Evolutionary conservation across 2,888 invertebrate species (phyloP), one percentile per base, ranked within the genome.

Genomic region (Acronicta psi): DNA sequence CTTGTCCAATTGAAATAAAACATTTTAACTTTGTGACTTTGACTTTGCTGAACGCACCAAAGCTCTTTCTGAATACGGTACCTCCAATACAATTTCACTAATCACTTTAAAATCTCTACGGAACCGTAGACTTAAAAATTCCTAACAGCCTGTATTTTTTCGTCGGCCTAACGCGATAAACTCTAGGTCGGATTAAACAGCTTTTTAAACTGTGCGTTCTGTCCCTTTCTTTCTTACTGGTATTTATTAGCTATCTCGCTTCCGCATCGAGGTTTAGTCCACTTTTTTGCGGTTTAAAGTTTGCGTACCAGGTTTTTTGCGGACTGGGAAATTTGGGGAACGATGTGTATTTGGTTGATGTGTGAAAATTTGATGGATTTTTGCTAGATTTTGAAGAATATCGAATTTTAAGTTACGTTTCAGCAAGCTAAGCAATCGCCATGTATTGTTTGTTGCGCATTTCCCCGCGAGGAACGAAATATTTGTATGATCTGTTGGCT

Each of bases 91-190:
- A 25, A 2, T 10, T 11, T 29, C 45, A n/a, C n/a, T 42, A 43
- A 58, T 64, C 8, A n/a, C 53, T 51, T 20, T 36, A 18, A 61
- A 57, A 47, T 13, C 5, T 5, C 34, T 59, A 59, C 70, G 17
- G 67, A 70, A 71, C 71, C 61, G 14, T n/a, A 11, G 25, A n/a
- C 34, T 47, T 46, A 59, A 66, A 34, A 71, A 66, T 62, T 64
- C 71, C 62, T 66, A 65, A 60, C 52, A 41, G 7, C 41, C 45
- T 42, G 56, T 65, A 62, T 71, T 73, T 75, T 77, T 75, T 67
- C 64, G 59, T 51, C 63, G 49, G 65, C 72, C 72, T 79, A 77
- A 78, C 71, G 70, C 75, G 78, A 81, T 83, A 84, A 84, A 81
- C 69, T 75, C 67, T 69, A 60, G 74, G 55, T 65, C 17, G 75